These are phyloP conservation scores for Petroica traversi DNA, from an alignment of 2,113 vertebrate genomes.

Conservation along the genomic window DNA sequence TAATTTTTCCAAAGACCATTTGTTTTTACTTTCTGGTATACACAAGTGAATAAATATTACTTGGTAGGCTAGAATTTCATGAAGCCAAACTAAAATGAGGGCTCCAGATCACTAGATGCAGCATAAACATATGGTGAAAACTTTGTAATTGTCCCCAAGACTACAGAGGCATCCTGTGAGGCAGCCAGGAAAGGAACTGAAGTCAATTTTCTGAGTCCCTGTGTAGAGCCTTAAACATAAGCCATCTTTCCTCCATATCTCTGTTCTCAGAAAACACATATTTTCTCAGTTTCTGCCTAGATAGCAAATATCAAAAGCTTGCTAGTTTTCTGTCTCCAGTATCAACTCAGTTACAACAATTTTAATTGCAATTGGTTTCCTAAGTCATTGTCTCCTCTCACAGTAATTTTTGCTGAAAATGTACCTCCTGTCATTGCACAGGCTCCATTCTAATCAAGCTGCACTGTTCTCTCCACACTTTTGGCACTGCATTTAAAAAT, in stretches of 20 bases:
- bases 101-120: neutral
- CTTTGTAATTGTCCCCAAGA: neutral
- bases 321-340: neutral
- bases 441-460: neutral
- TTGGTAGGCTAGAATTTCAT: neutral
- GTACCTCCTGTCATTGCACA: neutral
- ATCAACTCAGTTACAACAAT: neutral
- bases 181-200: slow-evolving; percentile 23
- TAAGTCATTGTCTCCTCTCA: neutral
- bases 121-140: slow-evolving; percentile 38
- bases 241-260: neutral
- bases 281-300: neutral
- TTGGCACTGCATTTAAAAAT: slow-evolving; percentile 8
- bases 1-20: neutral
- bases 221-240: neutral
- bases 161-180: slow-evolving; percentile 2
- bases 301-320: neutral
- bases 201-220: neutral
- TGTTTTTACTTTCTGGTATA: slow-evolving; percentile 27
- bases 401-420: slow-evolving; percentile 1
- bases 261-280: neutral
- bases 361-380: slow-evolving; percentile 21
- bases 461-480: neutral
- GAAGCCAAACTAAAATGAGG: neutral
- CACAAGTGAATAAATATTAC: slow-evolving; percentile 29